Evolutionary conservation across 2,888 invertebrate species (phyloP), one percentile per base, ranked within the genome.

Genomic region (Tetranychus truncatus): DNA sequence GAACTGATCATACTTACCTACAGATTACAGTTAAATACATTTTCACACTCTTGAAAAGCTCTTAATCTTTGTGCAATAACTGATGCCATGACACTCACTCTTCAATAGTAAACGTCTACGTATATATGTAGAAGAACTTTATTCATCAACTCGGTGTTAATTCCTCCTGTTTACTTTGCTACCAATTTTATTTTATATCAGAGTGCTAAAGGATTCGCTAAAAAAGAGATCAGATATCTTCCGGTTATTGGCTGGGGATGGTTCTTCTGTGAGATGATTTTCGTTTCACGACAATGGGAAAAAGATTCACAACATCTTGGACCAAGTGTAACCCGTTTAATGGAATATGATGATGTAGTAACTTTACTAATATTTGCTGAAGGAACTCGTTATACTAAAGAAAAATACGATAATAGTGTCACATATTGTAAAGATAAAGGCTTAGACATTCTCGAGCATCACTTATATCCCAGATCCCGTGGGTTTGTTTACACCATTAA

Each of bases 191-290:
- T 72, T 15, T 74, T 44, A 77, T 66, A 46, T 80, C 83, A 91
- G 89, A 92, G 92, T 82, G 92, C 93, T 80, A 95, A 95, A 86
- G 92, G 95, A 0, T 95, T 92, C 83, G 93, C 92, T 1, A 96
- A 96, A 84, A 91, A 92, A 83, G 89, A 89, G 18, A 89, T 95
- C 78, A 89, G 90, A 80, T 94, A 91, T 82, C 86, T 95, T 78
- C 96, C 96, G 1, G 79, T 92, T 11, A 87, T 95, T 79, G 95
- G 95, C 65, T 96, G 95, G 95, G 89, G 91, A 80, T 96, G 95
- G 94, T 91, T 92, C 84, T 92, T 94, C 83, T 91, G 91, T 0
- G 95, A 95, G 82, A 91, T 91, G 84, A 91, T 95, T 77, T 95
- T 95, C 84, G 86, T 96, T 76, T 92, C 94, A 82, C 87, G 95